Conservation (phyloP, 92 coral and sea anemone genomes). For the Meandrina meandrites region DNA sequence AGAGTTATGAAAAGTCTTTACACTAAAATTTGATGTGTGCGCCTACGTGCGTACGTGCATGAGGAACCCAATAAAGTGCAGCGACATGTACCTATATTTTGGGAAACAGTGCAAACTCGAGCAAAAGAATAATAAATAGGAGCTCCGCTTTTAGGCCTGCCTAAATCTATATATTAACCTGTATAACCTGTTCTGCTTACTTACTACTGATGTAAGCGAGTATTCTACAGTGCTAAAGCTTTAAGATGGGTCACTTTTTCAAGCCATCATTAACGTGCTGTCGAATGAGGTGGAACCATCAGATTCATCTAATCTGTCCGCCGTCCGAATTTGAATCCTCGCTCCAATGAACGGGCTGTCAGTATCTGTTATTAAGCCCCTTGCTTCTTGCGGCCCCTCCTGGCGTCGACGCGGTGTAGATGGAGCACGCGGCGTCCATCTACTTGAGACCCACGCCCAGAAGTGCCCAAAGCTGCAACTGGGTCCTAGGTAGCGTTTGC, state of each 20-base stretch:
- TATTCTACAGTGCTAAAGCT: background rate
- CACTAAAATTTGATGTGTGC: too few relatives aligned
- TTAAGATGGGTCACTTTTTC: background rate
- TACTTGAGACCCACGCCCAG: background rate
- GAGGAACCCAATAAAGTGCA: too few relatives aligned
- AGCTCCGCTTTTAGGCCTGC: too few relatives aligned
- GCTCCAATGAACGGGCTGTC: constrained; percentile 4
- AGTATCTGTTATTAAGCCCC: constrained; percentile 4
- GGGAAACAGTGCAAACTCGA: too few relatives aligned
- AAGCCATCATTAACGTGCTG: background rate
- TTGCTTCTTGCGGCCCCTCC: background rate
- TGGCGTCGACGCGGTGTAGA: background rate
- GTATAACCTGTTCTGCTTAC: background rate
- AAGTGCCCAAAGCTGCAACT: constrained; percentile 21
- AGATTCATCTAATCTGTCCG: background rate
- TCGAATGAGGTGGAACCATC: background rate
- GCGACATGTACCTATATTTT: too few relatives aligned
- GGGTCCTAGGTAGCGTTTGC: constrained; percentile 21
- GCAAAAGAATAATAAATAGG: too few relatives aligned
- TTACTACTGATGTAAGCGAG: background rate
- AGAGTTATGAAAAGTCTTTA: too few relatives aligned
- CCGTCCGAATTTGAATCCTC: background rate
- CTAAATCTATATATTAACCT: too few relatives aligned
- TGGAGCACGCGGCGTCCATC: background rate
- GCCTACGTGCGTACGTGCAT: too few relatives aligned